Percentiles rank a stretch among this genome's conserved stretches.
Conservation (phyloP, 1,140 invertebrate species). For the Wasmannia auropunctata region DNA sequence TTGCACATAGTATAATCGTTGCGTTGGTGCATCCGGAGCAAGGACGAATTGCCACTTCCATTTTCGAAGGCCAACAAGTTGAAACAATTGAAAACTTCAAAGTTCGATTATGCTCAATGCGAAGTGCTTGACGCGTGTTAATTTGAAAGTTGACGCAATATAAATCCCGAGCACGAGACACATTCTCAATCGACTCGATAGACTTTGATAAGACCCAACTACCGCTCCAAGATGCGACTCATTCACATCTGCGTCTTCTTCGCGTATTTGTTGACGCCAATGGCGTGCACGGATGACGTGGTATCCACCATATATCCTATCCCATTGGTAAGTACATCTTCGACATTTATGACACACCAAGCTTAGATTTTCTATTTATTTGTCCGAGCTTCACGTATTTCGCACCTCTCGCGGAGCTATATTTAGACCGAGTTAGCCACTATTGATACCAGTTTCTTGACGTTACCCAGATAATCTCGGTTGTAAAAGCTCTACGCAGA, state of each 20-base stretch:
- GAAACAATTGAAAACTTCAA: conserved; percentile 5
- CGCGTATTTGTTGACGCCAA: not conserved
- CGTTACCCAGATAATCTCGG: conserved; percentile 11
- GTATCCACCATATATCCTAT: conserved; percentile 5
- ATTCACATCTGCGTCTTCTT: not conserved
- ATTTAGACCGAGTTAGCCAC: not conserved
- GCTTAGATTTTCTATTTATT: conserved; percentile 11
- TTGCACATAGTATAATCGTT: not conserved
- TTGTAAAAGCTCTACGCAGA: not conserved
- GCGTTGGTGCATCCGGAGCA: not conserved
- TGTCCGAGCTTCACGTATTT: not conserved
- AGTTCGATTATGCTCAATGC: conserved; percentile 25
- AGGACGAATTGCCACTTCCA: not conserved
- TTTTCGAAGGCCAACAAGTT: no score
- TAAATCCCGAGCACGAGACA: not conserved
- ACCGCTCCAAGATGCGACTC: conserved; percentile 13
- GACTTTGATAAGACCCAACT: not conserved
- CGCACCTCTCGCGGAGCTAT: not conserved
- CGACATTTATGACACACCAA: not conserved
- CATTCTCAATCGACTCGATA: not conserved
- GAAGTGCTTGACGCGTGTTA: not conserved
- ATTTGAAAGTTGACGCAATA: not conserved
- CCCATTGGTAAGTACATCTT: conserved; percentile 35
- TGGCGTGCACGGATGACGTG: not conserved
- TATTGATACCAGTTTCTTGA: conserved; percentile 18